These are phyloP conservation scores for Scophthalmus maximus DNA, from an alignment of 2,113 vertebrate genomes.

Conservation along the genomic window DNA sequence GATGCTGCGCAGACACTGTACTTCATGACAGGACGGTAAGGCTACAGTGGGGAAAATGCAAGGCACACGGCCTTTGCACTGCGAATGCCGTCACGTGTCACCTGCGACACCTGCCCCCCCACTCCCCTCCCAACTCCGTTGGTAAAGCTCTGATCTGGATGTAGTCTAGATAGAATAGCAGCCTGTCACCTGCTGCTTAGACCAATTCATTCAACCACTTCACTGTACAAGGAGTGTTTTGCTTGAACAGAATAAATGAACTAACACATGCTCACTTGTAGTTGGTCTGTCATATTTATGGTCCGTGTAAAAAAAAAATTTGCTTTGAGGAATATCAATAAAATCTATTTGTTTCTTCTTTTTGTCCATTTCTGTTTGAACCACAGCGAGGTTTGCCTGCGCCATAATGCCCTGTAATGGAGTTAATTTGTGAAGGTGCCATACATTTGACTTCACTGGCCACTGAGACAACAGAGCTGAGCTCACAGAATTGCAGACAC, in stretches of 20 bases:
- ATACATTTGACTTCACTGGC: too few species aligned
- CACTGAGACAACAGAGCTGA: neutral
- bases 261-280: constrained; percentile 78
- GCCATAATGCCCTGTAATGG: too few species aligned
- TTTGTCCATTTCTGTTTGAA: constrained; percentile 71
- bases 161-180: constrained; percentile 76
- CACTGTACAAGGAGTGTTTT: constrained; percentile 77
- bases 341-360: constrained; percentile 79
- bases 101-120: constrained; percentile 28
- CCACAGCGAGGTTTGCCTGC: constrained; percentile 19
- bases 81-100: constrained; percentile 23
- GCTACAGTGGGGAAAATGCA: constrained; percentile 32
- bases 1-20: constrained; percentile 50
- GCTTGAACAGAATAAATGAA: constrained; percentile 82
- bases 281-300: constrained; percentile 79
- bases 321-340: constrained; percentile 83
- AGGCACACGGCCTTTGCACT: constrained; percentile 33
- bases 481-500: neutral
- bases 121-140: constrained; percentile 13
- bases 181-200: constrained; percentile 80
- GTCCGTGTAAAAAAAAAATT: constrained; percentile 72
- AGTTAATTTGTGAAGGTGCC: too few species aligned
- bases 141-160: constrained; percentile 75
- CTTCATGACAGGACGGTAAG: neutral
- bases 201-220: constrained; percentile 74